Evolutionary conservation across 2,888 invertebrate species (phyloP).

Genomic region (Dryomyza anilis): DNA sequence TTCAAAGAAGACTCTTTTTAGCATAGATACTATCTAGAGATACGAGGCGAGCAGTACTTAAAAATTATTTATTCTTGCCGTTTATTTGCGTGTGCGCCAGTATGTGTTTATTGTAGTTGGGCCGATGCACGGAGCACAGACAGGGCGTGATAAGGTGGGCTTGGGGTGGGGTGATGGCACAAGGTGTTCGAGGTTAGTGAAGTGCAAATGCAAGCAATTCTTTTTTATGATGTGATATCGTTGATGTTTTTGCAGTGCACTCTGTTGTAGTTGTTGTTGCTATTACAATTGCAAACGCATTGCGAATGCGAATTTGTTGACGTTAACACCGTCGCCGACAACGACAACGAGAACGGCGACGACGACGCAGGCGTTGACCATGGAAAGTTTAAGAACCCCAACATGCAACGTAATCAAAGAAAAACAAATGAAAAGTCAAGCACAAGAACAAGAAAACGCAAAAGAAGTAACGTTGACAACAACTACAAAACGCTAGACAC

Average conservation of each 20-base stretch:
- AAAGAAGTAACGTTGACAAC: slow-evolving; percentile 8
- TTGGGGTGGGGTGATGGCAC: background rate
- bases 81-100: background rate
- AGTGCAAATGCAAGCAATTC: slow-evolving; percentile 15
- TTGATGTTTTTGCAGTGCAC: background rate
- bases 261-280: slow-evolving; percentile 6
- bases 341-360: background rate
- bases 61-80: slow-evolving; percentile 14
- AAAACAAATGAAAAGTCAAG: slow-evolving; percentile 2
- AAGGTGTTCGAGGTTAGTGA: slow-evolving; percentile 8
- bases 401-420: slow-evolving; percentile 16
- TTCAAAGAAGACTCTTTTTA: slow-evolving; percentile 1
- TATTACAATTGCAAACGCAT: slow-evolving; percentile 17
- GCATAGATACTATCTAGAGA: slow-evolving; percentile 6
- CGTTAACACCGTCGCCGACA: background rate
- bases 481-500: background rate
- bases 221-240: slow-evolving; percentile 7
- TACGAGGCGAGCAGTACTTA: background rate
- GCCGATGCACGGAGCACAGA: background rate
- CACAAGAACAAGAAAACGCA: background rate
- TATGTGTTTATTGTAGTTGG: background rate
- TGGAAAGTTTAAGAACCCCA: slow-evolving; percentile 42
- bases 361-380: slow-evolving; percentile 35
- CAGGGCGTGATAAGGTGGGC: background rate
- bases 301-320: slow-evolving; percentile 12